phyloP scores from a whole-genome alignment of 37 sponge, comb jelly and placozoan genomes.

The Spongia lamella region DNA sequence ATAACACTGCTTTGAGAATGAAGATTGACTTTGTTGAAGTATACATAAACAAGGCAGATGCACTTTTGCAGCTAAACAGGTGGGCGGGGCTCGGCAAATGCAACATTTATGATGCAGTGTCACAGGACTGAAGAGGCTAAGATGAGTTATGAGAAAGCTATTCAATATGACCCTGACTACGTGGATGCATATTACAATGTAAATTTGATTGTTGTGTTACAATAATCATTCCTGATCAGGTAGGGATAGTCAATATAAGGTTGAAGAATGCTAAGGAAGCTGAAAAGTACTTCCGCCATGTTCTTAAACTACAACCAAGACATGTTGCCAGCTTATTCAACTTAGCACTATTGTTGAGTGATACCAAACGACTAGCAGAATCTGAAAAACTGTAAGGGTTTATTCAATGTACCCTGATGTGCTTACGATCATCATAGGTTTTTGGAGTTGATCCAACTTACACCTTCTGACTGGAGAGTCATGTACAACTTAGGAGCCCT shows the following conservation, averaged over 20 bases:
- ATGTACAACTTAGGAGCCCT: slow-evolving; percentile 14
- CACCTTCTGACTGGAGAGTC: slow-evolving; percentile 6
- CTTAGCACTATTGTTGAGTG: slow-evolving; percentile 8
- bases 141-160: slow-evolving; percentile 4
- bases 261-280: slow-evolving; percentile 21
- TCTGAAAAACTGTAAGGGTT: slow-evolving; percentile 3
- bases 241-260: slow-evolving; percentile 38
- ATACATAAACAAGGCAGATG: slow-evolving; percentile 43
- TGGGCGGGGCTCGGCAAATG: slow-evolving; percentile 21
- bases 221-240: slow-evolving; percentile 2
- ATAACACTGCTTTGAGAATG: slow-evolving; percentile 64
- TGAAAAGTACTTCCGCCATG: slow-evolving; percentile 17
- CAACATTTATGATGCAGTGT: slow-evolving; percentile 22
- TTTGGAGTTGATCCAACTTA: slow-evolving; percentile 3
- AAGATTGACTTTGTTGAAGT: slow-evolving; percentile 41
- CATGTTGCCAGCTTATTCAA: slow-evolving; percentile 7
- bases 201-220: neutral
- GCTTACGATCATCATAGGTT: neutral
- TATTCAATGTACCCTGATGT: too few relatives aligned
- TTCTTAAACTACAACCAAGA: slow-evolving; percentile 37
- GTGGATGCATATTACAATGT: slow-evolving; percentile 1
- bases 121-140: neutral
- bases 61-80: slow-evolving; percentile 51
- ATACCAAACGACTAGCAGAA: neutral
- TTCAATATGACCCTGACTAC: neutral